Evolutionary conservation across 2,888 invertebrate species (phyloP).

Genomic region (Arenicola marina): DNA sequence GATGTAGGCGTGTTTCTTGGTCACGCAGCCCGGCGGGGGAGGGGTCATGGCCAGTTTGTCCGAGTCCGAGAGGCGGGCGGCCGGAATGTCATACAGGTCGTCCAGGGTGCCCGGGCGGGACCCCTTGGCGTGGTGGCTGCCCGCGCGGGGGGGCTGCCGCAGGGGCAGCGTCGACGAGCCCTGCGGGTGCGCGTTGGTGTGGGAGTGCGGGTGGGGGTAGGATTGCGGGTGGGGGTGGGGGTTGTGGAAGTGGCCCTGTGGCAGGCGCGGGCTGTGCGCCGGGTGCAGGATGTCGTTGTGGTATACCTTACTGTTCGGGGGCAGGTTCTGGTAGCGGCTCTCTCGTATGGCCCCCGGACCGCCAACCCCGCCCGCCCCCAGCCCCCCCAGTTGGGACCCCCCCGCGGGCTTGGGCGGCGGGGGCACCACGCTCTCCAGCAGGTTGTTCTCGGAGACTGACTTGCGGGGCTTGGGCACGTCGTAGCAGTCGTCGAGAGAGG

Average conservation of each 20-base stretch:
- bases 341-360: no score
- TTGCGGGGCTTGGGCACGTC: slow-evolving; percentile 1
- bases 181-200: neutral
- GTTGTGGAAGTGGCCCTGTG: no score
- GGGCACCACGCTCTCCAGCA: slow-evolving; percentile 1
- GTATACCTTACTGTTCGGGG: no score
- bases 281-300: no score
- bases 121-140: neutral
- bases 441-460: neutral
- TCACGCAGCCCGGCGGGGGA: slow-evolving; percentile 2
- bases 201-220: no score
- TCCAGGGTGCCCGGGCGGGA: no score
- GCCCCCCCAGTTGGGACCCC: no score
- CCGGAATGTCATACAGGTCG: neutral
- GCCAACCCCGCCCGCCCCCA: no score
- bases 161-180: neutral
- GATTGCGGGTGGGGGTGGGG: no score
- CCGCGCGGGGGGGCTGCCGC: neutral
- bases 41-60: neutral
- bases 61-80: neutral
- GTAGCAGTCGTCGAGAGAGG: neutral
- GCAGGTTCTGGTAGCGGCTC: neutral
- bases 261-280: no score
- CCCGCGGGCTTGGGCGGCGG: neutral
- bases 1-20: neutral